Conservation (phyloP, 1,140 invertebrate species). For the Rhopalosiphum padi region DNA sequence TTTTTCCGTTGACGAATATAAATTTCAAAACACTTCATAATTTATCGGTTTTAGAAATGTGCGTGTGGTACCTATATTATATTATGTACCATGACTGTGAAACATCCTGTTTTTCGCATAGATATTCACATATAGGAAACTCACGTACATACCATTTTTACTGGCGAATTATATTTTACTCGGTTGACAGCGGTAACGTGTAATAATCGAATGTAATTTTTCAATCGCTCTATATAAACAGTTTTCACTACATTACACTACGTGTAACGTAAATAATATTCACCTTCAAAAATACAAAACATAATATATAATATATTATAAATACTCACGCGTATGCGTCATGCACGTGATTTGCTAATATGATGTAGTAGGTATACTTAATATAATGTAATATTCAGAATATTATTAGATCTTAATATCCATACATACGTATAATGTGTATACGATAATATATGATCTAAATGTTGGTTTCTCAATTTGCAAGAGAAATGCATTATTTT, state of each 20-base stretch:
- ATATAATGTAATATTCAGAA: neutral
- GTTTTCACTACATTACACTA: neutral
- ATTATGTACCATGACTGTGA: neutral
- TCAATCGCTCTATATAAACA: neutral
- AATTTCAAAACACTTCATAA: neutral
- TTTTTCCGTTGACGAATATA: neutral
- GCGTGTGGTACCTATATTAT: neutral
- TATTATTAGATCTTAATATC: neutral
- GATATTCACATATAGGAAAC: neutral
- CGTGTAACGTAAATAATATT: neutral
- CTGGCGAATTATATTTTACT: neutral
- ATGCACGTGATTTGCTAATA: neutral
- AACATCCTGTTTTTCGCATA: neutral
- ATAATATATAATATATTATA: neutral
- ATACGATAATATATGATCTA: neutral
- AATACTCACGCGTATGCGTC: neutral
- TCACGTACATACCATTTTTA: neutral
- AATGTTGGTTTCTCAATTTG: neutral
- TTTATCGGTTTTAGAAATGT: neutral
- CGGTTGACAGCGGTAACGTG: neutral
- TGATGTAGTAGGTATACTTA: neutral
- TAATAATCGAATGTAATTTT: slow-evolving; percentile 3
- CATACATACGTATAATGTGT: no score
- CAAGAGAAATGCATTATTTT: neutral
- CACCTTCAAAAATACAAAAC: neutral